Base-by-base conservation (phyloP, 2,113 vertebrate species). In the Pongo pygmaeus region DNA sequence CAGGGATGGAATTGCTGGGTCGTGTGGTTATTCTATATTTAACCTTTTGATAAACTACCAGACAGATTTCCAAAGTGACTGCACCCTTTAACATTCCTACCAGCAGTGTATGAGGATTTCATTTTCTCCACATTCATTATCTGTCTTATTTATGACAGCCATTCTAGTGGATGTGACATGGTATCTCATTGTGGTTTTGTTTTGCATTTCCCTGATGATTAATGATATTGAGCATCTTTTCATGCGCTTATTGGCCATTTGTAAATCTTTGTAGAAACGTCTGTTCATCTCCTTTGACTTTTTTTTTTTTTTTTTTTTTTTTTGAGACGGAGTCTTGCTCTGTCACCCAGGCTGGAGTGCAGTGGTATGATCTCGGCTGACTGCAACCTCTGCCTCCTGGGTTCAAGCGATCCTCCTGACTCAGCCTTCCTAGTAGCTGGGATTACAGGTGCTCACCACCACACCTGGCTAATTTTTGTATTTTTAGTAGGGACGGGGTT, bases 251-350 rank as follows among this genome's bases (percentile, higher is more conserved):
- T 52, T 72, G 52, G n/a, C 74, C 52, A 74, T 64, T 86, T 86
- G 72, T 89, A 84, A 77, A 50, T 92, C 55, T 94, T 91, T 87
- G 74, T 77, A 83, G 84, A 80, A 83, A 77, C 81, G 17, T 52
- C 22, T 67, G 10, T 83, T 96, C 38, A 57, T 88, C 20, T 50
- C 83, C 69, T 92, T 81, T 94, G 46, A 17, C 32, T 27, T 18
- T 57, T 75, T 92, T 88, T 52, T 55, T 57, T 81, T 92, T 52
- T 55, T 57, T 81, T 89, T 88, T 70, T 70, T 61, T 61, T 61
- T 61, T 27, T 12, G 61, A 64, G 61, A 64, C 12, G 27, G 27
- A 13, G 27, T 64, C 61, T 64, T 64, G 11, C 61, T 64, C 61
- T 64, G 61, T 64, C 12, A 0, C 61, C 27, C 11, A 30, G 61